phyloP scores from a whole-genome alignment of 2,888 invertebrate species.

The Hirtodrosophila confusa region DNA sequence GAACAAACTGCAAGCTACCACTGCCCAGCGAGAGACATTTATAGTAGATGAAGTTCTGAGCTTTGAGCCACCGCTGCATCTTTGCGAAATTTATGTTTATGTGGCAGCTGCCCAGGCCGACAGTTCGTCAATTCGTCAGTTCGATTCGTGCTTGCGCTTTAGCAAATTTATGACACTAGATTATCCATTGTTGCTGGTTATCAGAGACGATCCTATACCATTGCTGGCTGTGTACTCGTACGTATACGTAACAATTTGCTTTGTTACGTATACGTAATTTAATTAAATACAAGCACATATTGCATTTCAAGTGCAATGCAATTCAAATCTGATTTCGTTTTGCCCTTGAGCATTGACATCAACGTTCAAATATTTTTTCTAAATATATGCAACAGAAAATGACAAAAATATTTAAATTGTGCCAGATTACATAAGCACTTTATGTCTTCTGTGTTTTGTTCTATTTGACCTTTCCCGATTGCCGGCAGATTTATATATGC shows the following conservation, averaged over 20 bases:
- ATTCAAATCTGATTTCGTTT: slow-evolving; percentile 48
- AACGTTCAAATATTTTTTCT: slow-evolving; percentile 38
- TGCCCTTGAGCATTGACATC: slow-evolving; percentile 59
- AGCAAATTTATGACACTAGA: slow-evolving; percentile 79
- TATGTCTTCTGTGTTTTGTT: slow-evolving; percentile 41
- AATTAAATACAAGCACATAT: slow-evolving; percentile 60
- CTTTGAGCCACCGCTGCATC: slow-evolving; percentile 54
- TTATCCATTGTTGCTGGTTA: slow-evolving; percentile 75
- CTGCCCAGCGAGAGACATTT: slow-evolving; percentile 50
- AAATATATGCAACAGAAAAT: slow-evolving; percentile 40
- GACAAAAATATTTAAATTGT: slow-evolving; percentile 72
- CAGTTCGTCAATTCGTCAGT: slow-evolving; percentile 46
- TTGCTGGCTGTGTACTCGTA: slow-evolving; percentile 12
- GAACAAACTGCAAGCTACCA: slow-evolving; percentile 51
- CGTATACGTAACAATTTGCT: slow-evolving; percentile 64
- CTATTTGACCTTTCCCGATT: slow-evolving; percentile 49
- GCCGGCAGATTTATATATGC: slow-evolving; percentile 3
- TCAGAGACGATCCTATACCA: slow-evolving; percentile 42
- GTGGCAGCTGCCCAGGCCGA: slow-evolving; percentile 66
- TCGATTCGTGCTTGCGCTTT: slow-evolving; percentile 67
- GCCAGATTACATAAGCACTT: slow-evolving; percentile 52
- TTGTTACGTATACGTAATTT: slow-evolving; percentile 58
- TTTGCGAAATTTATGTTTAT: slow-evolving; percentile 82
- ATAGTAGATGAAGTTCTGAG: slow-evolving; percentile 62
- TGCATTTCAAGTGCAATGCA: slow-evolving; percentile 70